Evolutionary conservation across 1,140 invertebrate genomes (phyloP), one percentile per base, ranked within the genome.

Genomic region (Drosophila ambigua): DNA sequence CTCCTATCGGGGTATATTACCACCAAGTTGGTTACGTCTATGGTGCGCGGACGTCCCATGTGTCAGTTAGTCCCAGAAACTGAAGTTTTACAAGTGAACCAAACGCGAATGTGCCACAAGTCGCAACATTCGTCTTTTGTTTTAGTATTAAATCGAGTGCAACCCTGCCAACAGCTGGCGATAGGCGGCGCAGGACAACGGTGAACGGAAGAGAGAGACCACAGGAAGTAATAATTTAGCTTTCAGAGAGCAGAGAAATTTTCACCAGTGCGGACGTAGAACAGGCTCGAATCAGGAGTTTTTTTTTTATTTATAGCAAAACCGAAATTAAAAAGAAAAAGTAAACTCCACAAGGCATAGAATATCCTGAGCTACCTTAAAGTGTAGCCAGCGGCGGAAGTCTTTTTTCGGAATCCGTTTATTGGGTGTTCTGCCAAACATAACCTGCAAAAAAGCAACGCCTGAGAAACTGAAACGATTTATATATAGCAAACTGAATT

Each of bases 201-300:
- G 54, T 24, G 13, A 26, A 46, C 15, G 35, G 41, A 28, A 41
- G 35, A 57, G 78, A 62, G 48, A 9, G 39, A 26, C 11, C 0
- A 61, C 45, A 43, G 57, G 41, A 52, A 51, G 45, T 48, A 48
- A 31, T 28, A 20, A 57, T 60, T 61, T 28, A 46, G n/a, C 31
- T n/a, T 72, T 60, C 53, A 79, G 67, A 87, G 72, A 88, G 84
- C 68, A 52, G 72, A 65, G 64, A 88, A 88, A 79, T 73, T 88
- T 88, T 88, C 79, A 77, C 50, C 65, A 68, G 83, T 89, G 65
- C 55, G 76, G 72, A 73, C 76, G 63, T 77, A 44, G 74, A 51
- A 55, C 49, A 66, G 69, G 61, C 51, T 49, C 41, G 35, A 20
- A 54, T 51, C 62, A 50, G 62, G 63, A 52, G 73, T 52, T 66